Percentiles rank a stretch among this genome's conserved stretches.
phyloP scores from a whole-genome alignment of 1,140 invertebrate genomes.

The Ostrea edulis region DNA sequence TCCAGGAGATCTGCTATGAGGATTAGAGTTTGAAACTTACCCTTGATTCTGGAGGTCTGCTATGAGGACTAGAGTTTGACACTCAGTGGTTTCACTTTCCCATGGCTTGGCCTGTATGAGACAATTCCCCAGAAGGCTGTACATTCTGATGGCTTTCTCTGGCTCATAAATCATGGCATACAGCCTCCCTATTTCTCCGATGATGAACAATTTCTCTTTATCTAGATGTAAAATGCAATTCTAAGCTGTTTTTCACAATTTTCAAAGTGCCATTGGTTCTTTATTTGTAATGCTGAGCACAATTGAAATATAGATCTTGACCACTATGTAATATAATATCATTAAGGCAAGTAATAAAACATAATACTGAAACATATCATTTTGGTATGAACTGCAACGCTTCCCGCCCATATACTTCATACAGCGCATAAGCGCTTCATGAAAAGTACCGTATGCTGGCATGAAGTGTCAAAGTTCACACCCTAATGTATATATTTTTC shows the following conservation, averaged over 20 bases:
- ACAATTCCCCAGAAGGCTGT: background rate
- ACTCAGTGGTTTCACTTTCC: background rate
- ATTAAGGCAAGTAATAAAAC: too few species aligned
- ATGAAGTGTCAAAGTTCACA: too few species aligned
- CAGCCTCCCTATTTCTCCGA: slow-evolving; percentile 10
- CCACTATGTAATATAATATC: too few species aligned
- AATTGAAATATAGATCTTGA: too few species aligned
- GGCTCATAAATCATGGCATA: slow-evolving; percentile 17
- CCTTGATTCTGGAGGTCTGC: slow-evolving; percentile 3
- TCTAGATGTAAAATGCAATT: background rate
- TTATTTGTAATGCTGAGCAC: background rate
- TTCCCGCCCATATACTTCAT: too few species aligned
- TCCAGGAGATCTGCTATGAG: background rate
- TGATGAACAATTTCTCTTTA: background rate
- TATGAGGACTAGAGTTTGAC: background rate
- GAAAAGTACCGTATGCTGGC: too few species aligned
- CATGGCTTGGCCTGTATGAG: background rate
- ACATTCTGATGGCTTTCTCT: slow-evolving; percentile 29
- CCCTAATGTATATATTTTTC: too few species aligned
- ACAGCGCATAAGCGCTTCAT: too few species aligned
- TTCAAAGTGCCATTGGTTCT: background rate
- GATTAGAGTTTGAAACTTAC: background rate
- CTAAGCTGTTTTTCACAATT: background rate
- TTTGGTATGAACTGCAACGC: too few species aligned
- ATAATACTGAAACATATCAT: too few species aligned